A percentile compares a stretch with the other conserved stretches of the same genome.
phyloP scores from a whole-genome alignment of 2,113 vertebrate genomes.

The Dinomys branickii region DNA sequence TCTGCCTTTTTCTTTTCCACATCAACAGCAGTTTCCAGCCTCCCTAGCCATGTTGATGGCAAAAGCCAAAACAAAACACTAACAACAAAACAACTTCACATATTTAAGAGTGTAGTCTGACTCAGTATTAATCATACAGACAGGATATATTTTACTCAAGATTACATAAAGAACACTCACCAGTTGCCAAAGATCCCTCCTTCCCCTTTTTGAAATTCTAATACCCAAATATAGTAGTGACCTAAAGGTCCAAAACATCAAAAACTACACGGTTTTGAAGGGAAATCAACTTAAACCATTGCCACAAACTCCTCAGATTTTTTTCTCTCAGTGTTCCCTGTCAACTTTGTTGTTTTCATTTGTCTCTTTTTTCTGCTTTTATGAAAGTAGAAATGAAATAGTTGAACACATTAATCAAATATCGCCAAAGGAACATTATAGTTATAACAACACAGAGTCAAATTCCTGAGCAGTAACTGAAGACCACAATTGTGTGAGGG shows the following conservation, averaged over 20 bases:
- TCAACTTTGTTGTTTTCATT: neutral
- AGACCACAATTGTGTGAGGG: neutral
- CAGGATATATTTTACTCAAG: neutral
- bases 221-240: neutral
- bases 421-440: neutral
- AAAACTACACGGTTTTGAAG: neutral
- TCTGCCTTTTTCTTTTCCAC: neutral
- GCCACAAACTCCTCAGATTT: neutral
- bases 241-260: neutral
- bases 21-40: neutral
- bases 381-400: neutral
- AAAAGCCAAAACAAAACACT: neutral
- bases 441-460: neutral
- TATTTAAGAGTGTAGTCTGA: neutral
- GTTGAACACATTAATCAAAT: slow-evolving; percentile 8
- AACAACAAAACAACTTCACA: neutral
- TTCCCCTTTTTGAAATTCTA: neutral
- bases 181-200: neutral
- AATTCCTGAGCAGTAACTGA: neutral
- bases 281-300: neutral
- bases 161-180: neutral
- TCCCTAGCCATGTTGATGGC: neutral
- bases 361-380: neutral
- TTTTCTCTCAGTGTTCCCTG: neutral
- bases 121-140: neutral